These are phyloP conservation scores for Crypturellus tataupa DNA, from an alignment of 2,797 vertebrate genomes.

Conservation along the genomic window DNA sequence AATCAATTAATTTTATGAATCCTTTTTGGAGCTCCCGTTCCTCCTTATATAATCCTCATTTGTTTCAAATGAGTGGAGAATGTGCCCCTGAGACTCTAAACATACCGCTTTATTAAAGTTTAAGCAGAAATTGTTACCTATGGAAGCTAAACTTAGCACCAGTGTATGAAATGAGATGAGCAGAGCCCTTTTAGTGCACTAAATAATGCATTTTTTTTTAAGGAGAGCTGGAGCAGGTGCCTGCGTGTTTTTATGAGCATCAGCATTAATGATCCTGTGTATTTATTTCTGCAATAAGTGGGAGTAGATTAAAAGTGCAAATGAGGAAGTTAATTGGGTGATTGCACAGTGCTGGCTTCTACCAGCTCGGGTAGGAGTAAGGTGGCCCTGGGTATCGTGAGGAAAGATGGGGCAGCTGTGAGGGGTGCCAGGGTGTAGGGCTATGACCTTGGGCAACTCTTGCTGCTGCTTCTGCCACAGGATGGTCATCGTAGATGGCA, in stretches of 20 bases:
- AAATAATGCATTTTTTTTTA: not conserved
- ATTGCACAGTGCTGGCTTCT: not conserved
- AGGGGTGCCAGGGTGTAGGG: rapidly evolving
- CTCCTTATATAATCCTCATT: slow-evolving; percentile 64
- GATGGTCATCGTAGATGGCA: rapidly evolving
- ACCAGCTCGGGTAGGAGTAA: not conserved
- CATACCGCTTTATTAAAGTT: slow-evolving; percentile 35
- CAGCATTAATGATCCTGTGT: not conserved
- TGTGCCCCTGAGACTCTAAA: slow-evolving; percentile 50
- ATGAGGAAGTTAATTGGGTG: not conserved
- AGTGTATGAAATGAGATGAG: not conserved
- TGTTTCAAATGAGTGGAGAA: slow-evolving; percentile 47
- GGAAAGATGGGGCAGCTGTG: not conserved
- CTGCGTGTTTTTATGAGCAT: not conserved
- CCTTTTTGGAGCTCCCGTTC: slow-evolving; percentile 33
- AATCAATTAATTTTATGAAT: slow-evolving; percentile 50
- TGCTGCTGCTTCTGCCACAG: rapidly evolving
- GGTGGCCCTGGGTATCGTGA: too few relatives aligned
- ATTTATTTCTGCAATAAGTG: slow-evolving; percentile 1
- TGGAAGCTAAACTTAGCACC: slow-evolving; percentile 49
- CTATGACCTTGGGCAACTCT: rapidly evolving
- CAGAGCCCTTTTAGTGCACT: slow-evolving; percentile 6
- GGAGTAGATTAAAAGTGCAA: not conserved
- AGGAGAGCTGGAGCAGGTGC: not conserved
- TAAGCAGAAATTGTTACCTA: slow-evolving; percentile 45